Evolutionary conservation across 2,113 vertebrate genomes (phyloP), one percentile per base, ranked within the genome.

Genomic region (Lophochroa leadbeateri): DNA sequence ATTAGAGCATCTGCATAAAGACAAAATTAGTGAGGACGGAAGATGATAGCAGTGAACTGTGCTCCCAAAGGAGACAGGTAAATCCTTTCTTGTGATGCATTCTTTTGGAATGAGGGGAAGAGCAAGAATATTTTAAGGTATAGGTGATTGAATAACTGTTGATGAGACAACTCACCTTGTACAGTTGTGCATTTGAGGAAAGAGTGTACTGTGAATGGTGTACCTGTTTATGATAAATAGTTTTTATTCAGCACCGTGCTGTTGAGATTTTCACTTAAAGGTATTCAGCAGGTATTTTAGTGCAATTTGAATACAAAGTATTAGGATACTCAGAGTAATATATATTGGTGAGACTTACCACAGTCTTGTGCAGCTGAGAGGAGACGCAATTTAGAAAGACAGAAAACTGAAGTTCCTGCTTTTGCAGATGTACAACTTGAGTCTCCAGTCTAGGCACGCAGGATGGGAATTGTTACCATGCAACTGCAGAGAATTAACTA

Each of bases 21-120:
- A 12, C 29, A 91, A 65, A 84, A 67, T 3, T 25, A 49, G 25
- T 60, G 88, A 67, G 67, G 81, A 37, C 25, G 14, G 82, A 86
- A 37, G 67, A 52, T 35, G 31, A 81, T 3, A 78, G 68, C 88
- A 82, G 44, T 53, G 80, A 94, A 31, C 47, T 61, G 67, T 49
- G 39, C 80, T 68, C 49, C 78, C 18, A 39, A 87, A 88, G n/a
- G 81, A 96, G 41, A 33, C 77, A 96, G 96, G 95, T 96, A 97
- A 96, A 80, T 16, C 39, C 19, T 91, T 91, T 91, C 58, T 93
- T 41, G 21, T 37, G 21, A 78, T 86, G n/a, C 41, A 63, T 64
- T 94, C 21, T 55, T 74, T 76, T 65, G 86, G 58, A 86, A 84
- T 47, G 55, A 75, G 47, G n/a, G 53, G 19, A 82, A 46, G 18